Conservation (phyloP, 1,140 invertebrate genomes). For the Trachelipus rathkii region DNA sequence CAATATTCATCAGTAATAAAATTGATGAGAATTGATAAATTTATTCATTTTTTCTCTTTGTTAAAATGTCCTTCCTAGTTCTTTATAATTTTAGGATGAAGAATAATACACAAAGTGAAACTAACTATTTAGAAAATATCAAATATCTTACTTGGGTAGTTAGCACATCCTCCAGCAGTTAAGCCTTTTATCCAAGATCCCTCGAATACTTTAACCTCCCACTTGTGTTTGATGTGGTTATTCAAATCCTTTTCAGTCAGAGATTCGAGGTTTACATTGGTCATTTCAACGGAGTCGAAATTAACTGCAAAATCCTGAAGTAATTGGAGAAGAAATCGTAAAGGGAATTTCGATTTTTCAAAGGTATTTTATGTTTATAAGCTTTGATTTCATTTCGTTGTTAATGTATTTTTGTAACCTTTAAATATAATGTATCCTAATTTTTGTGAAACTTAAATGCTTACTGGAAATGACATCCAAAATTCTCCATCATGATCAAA, state of each 20-base stretch:
- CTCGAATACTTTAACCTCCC: slow-evolving; percentile 90
- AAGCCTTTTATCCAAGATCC: slow-evolving; percentile 84
- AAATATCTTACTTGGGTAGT: slow-evolving; percentile 66
- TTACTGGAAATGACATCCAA: slow-evolving; percentile 73
- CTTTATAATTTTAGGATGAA: too few species aligned
- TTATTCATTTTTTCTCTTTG: too few species aligned
- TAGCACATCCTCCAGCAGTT: slow-evolving; percentile 95
- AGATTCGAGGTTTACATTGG: slow-evolving; percentile 91
- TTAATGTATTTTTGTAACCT: too few species aligned
- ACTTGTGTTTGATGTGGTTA: slow-evolving; percentile 57
- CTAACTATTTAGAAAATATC: too few species aligned
- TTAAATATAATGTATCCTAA: too few species aligned
- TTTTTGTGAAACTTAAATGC: background rate
- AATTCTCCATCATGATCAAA: slow-evolving; percentile 96
- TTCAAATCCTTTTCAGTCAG: slow-evolving; percentile 68
- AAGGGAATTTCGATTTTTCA: too few species aligned
- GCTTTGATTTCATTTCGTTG: too few species aligned
- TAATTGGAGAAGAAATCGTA: background rate
- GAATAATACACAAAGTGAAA: too few species aligned
- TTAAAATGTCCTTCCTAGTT: too few species aligned
- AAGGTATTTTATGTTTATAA: too few species aligned
- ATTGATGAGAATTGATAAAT: too few species aligned
- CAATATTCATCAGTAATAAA: too few species aligned
- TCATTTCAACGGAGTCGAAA: slow-evolving; percentile 70
- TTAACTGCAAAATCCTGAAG: slow-evolving; percentile 18